Base-by-base conservation (phyloP, 2,113 vertebrate species). In the Oreochromis aureus region DNA sequence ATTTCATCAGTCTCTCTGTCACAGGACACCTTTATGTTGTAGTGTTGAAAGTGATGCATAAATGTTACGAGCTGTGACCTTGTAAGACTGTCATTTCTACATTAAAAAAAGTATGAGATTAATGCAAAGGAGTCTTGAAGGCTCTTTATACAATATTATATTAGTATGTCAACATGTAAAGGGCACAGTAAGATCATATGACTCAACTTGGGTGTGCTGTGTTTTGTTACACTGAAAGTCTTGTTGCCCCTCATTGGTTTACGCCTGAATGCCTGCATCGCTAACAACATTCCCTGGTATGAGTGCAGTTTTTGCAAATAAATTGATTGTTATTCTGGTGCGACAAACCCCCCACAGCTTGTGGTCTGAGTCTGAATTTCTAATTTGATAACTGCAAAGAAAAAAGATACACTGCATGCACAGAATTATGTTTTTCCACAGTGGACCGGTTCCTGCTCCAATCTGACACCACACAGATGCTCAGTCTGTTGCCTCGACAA, bases 401-500 rank as follows among this genome's bases (percentile, higher is more conserved):
- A 55, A 59, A 84, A 44, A 41, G 86, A 69, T n/a, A 34, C 8
- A 55, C 58, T 22, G 19, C 30, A 34, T 44, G 10, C 18, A 56
- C 54, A 82, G 11, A 80, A 66, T 88, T 44, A 15, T 71, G 66
- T 66, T 83, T 86, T 11, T 71, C 36, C 44, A 80, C 16, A 22
- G 19, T 55, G 34, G 73, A 61, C 66, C 58, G 4, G 73, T 82
- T 63, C 59, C 53, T 89, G 66, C 86, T 55, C 34, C 13, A 27
- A 53, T 58, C 76, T 84, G 88, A 83, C 86, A 80, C 48, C 10
- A 30, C 41, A 59, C 63, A 89, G 83, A 87, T 92, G 86, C 63
- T 91, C 71, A 51, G 22, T 59, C 73, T 55, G 84, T 87, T 85
- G 32, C 80, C 80, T 56, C 16, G 69, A 86, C 83, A 89, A 86